Evolutionary conservation across 2,888 invertebrate genomes (phyloP), one percentile per base, ranked within the genome.

Genomic region (Formica aserva): DNA sequence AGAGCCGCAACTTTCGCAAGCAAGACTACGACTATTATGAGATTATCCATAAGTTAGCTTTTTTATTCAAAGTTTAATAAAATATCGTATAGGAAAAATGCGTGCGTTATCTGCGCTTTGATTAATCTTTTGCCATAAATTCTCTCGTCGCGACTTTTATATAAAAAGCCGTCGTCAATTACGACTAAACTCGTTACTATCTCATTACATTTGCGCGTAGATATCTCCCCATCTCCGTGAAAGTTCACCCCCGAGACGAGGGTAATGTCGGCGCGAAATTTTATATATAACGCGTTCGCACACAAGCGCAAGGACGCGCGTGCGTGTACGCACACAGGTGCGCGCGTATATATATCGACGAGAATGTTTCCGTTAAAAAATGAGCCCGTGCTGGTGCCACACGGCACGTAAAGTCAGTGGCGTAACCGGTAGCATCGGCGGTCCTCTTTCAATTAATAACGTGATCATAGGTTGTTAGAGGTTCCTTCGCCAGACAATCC

Each of bases 361-460:
- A 86, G 85, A 90, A 85, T 84, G 90, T 90, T 90, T 87, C 80
- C 82, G 87, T 87, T 83, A 90, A 90, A 87, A 87, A 89, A 89
- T 89, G 86, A 83, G 90, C 83, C 89, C 88, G 89, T 87, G 89
- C 80, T 85, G 88, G 82, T 83, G 87, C 85, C 85, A 83, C 86
- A 82, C 76, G 90, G 86, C 89, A 86, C 90, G 90, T 90, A 90
- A 89, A 87, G 82, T 88, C 88, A 84, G 83, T 87, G 91, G 93
- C 92, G 93, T 92, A 91, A 92, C 92, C 92, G 92, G 93, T 93
- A 94, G 93, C 94, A 91, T 91, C 90, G 93, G 92, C 92, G 92
- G 93, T 91, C 93, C 91, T 94, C 93, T 93, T 94, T 93, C 93
- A 94, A 94, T 94, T 94, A 94, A 94, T 94, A 93, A 94, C 93